These are phyloP conservation scores for Acinonyx jubatus DNA, from an alignment of 2,113 vertebrate genomes.

Conservation along the genomic window DNA sequence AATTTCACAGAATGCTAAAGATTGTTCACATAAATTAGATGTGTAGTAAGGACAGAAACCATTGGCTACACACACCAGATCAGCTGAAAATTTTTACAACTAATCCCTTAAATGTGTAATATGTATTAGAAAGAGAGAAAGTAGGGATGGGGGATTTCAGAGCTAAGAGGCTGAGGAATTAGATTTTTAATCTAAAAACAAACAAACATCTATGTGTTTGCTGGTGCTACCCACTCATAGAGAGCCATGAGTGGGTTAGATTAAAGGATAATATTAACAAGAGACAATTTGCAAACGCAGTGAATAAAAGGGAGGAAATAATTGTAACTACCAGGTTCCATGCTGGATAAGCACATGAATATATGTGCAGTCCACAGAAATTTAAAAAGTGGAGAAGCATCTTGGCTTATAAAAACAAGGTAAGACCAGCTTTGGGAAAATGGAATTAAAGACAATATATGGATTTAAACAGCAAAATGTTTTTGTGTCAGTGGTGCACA, in stretches of 20 bases:
- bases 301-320: background rate
- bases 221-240: background rate
- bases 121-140: background rate
- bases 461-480: background rate
- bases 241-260: background rate
- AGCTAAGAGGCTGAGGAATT: background rate
- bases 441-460: background rate
- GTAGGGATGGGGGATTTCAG: background rate
- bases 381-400: background rate
- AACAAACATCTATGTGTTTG: background rate
- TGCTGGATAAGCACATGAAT: background rate
- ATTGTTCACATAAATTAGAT: background rate
- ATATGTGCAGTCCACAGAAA: background rate
- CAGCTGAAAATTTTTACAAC: background rate
- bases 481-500: background rate
- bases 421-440: background rate
- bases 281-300: background rate
- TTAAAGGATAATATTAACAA: background rate
- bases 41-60: background rate
- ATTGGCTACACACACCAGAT: background rate
- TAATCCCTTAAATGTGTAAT: background rate
- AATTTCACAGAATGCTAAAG: background rate
- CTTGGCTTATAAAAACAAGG: background rate
- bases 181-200: background rate
- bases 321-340: background rate